Evolutionary conservation across 2,113 vertebrate genomes (phyloP), one percentile per base, ranked within the genome.

Genomic region (Mesocricetus auratus): DNA sequence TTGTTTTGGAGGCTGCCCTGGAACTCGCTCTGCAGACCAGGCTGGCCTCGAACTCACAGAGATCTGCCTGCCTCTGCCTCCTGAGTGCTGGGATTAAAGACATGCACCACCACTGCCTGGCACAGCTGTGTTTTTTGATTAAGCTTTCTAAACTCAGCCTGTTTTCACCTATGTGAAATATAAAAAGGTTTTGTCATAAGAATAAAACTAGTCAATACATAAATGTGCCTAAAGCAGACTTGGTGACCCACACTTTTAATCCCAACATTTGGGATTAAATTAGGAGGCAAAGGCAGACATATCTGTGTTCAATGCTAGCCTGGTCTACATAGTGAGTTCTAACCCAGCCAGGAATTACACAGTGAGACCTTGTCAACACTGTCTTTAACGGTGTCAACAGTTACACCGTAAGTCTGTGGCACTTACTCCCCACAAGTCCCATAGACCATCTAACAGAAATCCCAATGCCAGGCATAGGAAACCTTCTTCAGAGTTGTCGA

Each of bases 151-250:
- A 87, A 22, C 42, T 91, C 53, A 91, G 69, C n/a, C 50, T 96
- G 81, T 50, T 92, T 95, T 94, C 79, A 62, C 36, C 58, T 90
- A 42, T 77, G 29, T 92, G 83, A 96, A 68, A n/a, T 88, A 60
- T 64, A 90, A 90, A 95, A 88, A 33, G 62, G 50, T 66, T 69
- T 12, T 68, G 39, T 92, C 39, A 1, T 45, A 96, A 95, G 3
- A 53, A 29, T 58, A 31, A 92, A 96, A 88, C 42, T 71, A 94
- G n/a, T 50, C 36, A n/a, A 11, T 94, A 64, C 81, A 53, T 71
- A 39, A 77, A 93, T 79, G 73, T 79, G 13, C 24, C 53, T 90
- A 42, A 15, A 1, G 42, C 53, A 42, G 56, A 29, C 94, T 17
- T 42, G 10, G 22, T 82, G 36, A 4, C 77, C 45, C 21, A 58